These are phyloP conservation scores for Paedocypris micromegethes DNA, from an alignment of 2,797 vertebrate species.

Conservation along the genomic window DNA sequence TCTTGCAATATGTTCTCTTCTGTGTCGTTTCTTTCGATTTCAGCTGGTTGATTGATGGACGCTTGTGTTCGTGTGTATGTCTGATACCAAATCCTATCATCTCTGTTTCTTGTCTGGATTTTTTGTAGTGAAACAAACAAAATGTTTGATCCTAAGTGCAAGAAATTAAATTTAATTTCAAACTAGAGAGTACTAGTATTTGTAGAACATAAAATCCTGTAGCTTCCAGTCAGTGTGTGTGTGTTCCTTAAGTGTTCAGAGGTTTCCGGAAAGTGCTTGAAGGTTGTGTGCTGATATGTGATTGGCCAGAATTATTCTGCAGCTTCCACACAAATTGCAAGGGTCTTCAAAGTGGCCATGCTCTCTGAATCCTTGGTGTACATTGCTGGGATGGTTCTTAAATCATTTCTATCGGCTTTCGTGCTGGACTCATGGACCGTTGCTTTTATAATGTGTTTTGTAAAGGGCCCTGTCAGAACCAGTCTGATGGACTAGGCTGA, in stretches of 20 bases:
- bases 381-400: not conserved
- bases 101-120: too few relatives aligned
- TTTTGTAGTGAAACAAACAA: too few relatives aligned
- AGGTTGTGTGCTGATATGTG: constrained; percentile 7
- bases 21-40: too few relatives aligned
- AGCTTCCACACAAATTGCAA: constrained; percentile 12
- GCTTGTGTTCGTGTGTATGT: too few relatives aligned
- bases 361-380: not conserved
- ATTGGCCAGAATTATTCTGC: constrained; percentile 10
- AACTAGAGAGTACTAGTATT: not conserved
- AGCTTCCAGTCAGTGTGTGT: constrained; percentile 7
- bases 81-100: too few relatives aligned
- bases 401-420: not conserved
- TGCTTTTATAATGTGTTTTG: too few relatives aligned
- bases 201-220: constrained; percentile 2
- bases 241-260: not conserved
- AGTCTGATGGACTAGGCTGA: too few relatives aligned
- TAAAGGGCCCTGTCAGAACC: too few relatives aligned
- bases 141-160: too few relatives aligned
- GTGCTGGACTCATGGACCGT: not conserved
- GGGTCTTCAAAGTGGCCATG: not conserved
- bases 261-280: constrained; percentile 13
- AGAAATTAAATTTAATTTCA: too few relatives aligned
- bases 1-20: too few relatives aligned
- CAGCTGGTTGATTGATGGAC: too few relatives aligned